Percentiles rank a stretch among this genome's conserved stretches.
Evolutionary conservation across 2,888 invertebrate species (phyloP).

Genomic region (Liodrosophila aerea): DNA sequence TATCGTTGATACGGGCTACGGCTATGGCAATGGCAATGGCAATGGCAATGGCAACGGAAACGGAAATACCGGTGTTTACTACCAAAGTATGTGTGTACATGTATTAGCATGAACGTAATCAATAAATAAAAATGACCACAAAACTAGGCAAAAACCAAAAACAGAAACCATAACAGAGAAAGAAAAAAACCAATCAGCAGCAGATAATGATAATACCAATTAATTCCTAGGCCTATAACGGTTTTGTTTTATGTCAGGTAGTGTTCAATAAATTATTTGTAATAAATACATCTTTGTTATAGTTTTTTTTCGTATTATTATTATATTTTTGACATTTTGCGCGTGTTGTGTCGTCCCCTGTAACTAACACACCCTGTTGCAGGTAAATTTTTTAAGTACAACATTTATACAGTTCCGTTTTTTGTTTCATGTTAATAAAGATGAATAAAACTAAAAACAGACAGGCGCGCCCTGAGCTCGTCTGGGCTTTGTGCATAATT

Average conservation of each 20-base stretch:
- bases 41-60: slow-evolving; percentile 72
- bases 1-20: slow-evolving; percentile 79
- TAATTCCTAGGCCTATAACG: slow-evolving; percentile 39
- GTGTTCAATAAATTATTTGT: slow-evolving; percentile 21
- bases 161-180: slow-evolving; percentile 13
- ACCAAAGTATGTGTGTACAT: slow-evolving; percentile 82
- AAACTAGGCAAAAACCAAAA: slow-evolving; percentile 36
- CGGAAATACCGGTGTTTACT: slow-evolving; percentile 80
- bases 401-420: slow-evolving; percentile 34
- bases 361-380: slow-evolving; percentile 63
- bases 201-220: slow-evolving; percentile 23
- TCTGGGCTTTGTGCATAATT: slow-evolving; percentile 72
- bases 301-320: slow-evolving; percentile 24
- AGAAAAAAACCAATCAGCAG: slow-evolving; percentile 28
- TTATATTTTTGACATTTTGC: slow-evolving; percentile 43
- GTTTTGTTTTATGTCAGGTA: slow-evolving; percentile 35
- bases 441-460: slow-evolving; percentile 20
- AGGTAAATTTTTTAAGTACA: slow-evolving; percentile 48
- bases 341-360: slow-evolving; percentile 70
- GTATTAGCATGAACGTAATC: slow-evolving; percentile 73
- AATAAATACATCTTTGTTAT: slow-evolving; percentile 9
- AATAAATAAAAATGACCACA: slow-evolving; percentile 54
- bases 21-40: slow-evolving; percentile 62
- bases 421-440: slow-evolving; percentile 45
- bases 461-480: slow-evolving; percentile 37